A percentile compares a stretch with the other conserved stretches of the same genome.
Conservation (phyloP, 2,113 vertebrate genomes). For the Acanthochromis polyacanthus region DNA sequence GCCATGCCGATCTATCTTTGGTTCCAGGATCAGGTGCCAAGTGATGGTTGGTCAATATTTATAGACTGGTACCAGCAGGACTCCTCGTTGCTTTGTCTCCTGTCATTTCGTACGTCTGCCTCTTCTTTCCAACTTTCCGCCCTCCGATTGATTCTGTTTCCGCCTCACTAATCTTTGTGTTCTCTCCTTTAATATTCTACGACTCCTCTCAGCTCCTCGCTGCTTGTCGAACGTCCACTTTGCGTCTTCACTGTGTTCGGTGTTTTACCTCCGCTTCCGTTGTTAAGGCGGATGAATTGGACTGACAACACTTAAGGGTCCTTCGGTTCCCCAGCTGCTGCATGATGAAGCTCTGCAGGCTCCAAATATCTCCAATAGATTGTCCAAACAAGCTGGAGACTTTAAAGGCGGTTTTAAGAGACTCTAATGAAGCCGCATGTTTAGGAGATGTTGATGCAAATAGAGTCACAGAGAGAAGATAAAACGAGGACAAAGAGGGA, state of each 20-base stretch:
- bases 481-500: too few relatives aligned
- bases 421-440: too few relatives aligned
- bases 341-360: not conserved
- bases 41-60: conserved; percentile 70
- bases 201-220: conserved; percentile 32
- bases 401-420: not conserved
- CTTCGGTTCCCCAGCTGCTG: conserved; percentile 37
- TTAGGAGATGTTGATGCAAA: too few relatives aligned
- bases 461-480: too few relatives aligned
- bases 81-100: conserved; percentile 11
- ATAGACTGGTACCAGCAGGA: conserved; percentile 61
- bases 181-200: conserved; percentile 36
- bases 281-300: conserved; percentile 39
- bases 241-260: conserved; percentile 35
- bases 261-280: conserved; percentile 49
- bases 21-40: conserved; percentile 54
- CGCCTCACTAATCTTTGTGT: conserved; percentile 44
- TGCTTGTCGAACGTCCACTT: conserved; percentile 51
- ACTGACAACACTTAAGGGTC: conserved; percentile 43
- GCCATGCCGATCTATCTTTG: conserved; percentile 75
- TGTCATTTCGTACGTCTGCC: conserved; percentile 14
- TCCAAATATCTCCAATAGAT: conserved; percentile 16
- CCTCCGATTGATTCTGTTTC: conserved; percentile 35
- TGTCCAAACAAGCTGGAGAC: conserved; percentile 23
- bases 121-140: not conserved